These are phyloP conservation scores for Hymenochirus boettgeri DNA, from an alignment of 2,113 vertebrate genomes.

Conservation along the genomic window DNA sequence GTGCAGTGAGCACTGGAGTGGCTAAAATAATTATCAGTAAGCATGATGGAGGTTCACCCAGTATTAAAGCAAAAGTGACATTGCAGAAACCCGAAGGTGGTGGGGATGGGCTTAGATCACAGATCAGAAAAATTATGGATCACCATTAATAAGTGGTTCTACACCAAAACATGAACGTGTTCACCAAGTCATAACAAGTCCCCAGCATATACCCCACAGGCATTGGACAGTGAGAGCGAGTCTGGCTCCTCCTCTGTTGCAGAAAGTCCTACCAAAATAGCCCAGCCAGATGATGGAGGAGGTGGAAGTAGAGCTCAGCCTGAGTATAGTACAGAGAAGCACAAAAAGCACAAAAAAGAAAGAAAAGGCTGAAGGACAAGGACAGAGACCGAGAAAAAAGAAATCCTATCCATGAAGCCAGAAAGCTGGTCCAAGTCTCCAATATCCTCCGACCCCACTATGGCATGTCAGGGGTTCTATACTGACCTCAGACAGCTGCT, in stretches of 20 bases:
- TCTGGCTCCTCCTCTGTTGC: constrained; percentile 92
- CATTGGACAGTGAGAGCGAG: constrained; percentile 94
- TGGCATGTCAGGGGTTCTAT: constrained; percentile 70
- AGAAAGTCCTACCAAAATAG: constrained; percentile 91
- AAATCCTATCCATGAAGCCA: constrained; percentile 83
- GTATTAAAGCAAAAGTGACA: constrained; percentile 95
- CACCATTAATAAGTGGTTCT: constrained; percentile 92
- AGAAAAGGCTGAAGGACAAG: constrained; percentile 90
- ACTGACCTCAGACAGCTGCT: constrained; percentile 76
- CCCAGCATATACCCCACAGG: constrained; percentile 90
- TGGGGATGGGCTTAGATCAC: constrained; percentile 80
- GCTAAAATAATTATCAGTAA: constrained; percentile 98
- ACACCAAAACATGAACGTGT: constrained; percentile 95
- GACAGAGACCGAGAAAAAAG: constrained; percentile 82
- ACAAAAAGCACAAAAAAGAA: constrained; percentile 99
- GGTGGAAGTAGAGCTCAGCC: constrained; percentile 66
- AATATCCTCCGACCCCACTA: constrained; percentile 79
- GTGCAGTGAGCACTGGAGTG: constrained; percentile 74
- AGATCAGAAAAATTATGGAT: constrained; percentile 88
- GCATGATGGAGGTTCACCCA: constrained; percentile 92
- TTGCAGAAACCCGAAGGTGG: constrained; percentile 86
- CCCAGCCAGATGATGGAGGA: constrained; percentile 78
- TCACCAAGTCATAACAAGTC: constrained; percentile 98
- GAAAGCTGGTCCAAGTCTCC: constrained; percentile 95
- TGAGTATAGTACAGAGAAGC: constrained; percentile 86